Percentiles rank a stretch among this genome's conserved stretches.
phyloP scores from a whole-genome alignment of 2,888 invertebrate species.

The Caenorhabditis wallacei region DNA sequence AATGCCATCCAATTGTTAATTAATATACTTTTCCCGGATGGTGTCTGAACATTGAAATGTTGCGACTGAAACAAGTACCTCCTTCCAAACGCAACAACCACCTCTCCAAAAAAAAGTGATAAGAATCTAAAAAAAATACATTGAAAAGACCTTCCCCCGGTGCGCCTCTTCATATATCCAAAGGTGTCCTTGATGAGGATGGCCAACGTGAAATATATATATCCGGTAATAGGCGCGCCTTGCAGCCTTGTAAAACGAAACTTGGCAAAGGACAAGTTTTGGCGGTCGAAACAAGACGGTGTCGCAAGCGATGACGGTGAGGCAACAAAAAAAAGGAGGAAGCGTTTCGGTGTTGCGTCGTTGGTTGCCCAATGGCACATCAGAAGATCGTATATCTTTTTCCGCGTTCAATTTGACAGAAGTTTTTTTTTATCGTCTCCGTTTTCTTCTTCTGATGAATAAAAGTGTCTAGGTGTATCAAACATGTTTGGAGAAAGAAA shows the following conservation, averaged over 20 bases:
- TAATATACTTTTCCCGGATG: neutral
- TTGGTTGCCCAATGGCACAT: slow-evolving; percentile 43
- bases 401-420: slow-evolving; percentile 35
- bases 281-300: slow-evolving; percentile 54
- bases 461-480: neutral
- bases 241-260: slow-evolving; percentile 57
- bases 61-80: neutral
- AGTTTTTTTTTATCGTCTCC: slow-evolving; percentile 16
- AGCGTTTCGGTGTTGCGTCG: slow-evolving; percentile 29
- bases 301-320: slow-evolving; percentile 3
- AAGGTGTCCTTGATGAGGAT: slow-evolving; percentile 57
- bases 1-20: neutral
- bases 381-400: slow-evolving; percentile 39
- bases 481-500: neutral
- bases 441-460: neutral
- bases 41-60: slow-evolving; percentile 1
- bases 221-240: slow-evolving; percentile 67
- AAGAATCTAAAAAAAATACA: slow-evolving; percentile 34
- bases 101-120: slow-evolving; percentile 46
- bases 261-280: slow-evolving; percentile 70
- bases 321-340: slow-evolving; percentile 35
- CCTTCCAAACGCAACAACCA: slow-evolving; percentile 20
- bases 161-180: neutral
- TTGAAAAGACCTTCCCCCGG: neutral
- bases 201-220: slow-evolving; percentile 58